Evolutionary conservation across 1,140 invertebrate species (phyloP), one percentile per base, ranked within the genome.

Genomic region (Euura saliciscinereae): DNA sequence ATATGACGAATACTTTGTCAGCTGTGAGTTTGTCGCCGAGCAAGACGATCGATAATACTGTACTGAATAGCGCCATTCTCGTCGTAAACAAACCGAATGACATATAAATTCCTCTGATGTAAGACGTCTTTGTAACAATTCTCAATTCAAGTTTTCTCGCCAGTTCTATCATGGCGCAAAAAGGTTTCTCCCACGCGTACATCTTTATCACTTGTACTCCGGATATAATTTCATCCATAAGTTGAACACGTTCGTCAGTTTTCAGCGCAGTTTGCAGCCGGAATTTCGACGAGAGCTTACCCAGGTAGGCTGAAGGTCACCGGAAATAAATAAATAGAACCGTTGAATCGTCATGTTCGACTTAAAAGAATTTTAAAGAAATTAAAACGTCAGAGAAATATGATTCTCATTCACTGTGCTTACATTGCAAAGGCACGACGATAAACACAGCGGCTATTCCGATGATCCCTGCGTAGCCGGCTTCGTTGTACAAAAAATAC

Each of bases 211-310:
- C 92, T 78, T 91, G 90, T 0, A 92, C 88, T 0, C 91, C 91
- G 1, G 88, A 90, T 42, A 96, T 90, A 28, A 96, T 92, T 85
- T 96, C 94, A 78, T 93, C 93, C 93, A 95, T 95, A 11, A 95
- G 79, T 6, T 93, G 85, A 2, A 96, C 91, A 66, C 95, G 84
- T 80, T 94, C 91, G 81, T 96, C 94, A 0, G 94, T 95, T 76
- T 91, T 89, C 6, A 88, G 81, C 0, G 93, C 92, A 0, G 91
- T 94, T 78, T 91, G 87, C 4, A 89, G 80, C 43, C 93, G 85
- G 70, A 91, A 91, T 64, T 88, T 90, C 0, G 92, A 91, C 2
- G 92, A 91, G 13, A 93, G 77, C 83, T 91, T 91, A 3, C 92
- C 93, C 66, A 91, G 91, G 76, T 91, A 91, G n/a, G 89, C 90